Base-by-base conservation (phyloP, 2,888 invertebrate genomes). In the Sympetrum striolatum region DNA sequence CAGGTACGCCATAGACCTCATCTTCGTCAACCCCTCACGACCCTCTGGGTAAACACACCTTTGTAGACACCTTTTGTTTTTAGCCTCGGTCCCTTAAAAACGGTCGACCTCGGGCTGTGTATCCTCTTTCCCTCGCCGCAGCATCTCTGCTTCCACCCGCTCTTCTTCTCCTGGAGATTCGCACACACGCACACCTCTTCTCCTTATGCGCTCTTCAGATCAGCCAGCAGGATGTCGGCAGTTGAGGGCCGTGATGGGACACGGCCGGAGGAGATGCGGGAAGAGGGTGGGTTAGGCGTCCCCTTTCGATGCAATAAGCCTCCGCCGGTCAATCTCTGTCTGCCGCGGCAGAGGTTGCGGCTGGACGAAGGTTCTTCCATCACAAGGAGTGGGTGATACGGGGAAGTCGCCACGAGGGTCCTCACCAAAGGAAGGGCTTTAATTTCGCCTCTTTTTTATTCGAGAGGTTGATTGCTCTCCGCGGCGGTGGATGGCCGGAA, bases 201-300 rank as follows among this genome's bases (percentile, higher is more conserved):
- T 53, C 35, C 60, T 37, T 60, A 37, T 18, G 58, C 53, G 14
- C 86, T 86, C 86, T 64, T 64, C 60, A 86, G 86, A 86, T 86
- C 53, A 86, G 64, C 86, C 86, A 86, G 86, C 86, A 86, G 86
- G 86, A 86, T 86, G 86, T 86, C 86, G 86, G 86, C 86, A 86
- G 86, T 86, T 86, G 58, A 58, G 58, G 86, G 60, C 58, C 60
- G 86, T 58, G 53, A 22, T 31, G 86, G 86, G 86, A 64, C 60
- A 37, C 60, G n/a, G 60, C 2, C 12, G n/a, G 64, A 14, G 86
- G n/a, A 35, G 37, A 31, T 31, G 39, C 53, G 82, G 53, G 44
- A 44, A 44, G 58, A 44, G 44, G 10, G 44, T 10, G 64, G 58
- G 58, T 82, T 58, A 22, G 53, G 58, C 82, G 82, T 58, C 82